Evolutionary conservation across 23 tunicate species (phyloP), one percentile per base, ranked within the genome.

Genomic region (Halocynthia roretzi): DNA sequence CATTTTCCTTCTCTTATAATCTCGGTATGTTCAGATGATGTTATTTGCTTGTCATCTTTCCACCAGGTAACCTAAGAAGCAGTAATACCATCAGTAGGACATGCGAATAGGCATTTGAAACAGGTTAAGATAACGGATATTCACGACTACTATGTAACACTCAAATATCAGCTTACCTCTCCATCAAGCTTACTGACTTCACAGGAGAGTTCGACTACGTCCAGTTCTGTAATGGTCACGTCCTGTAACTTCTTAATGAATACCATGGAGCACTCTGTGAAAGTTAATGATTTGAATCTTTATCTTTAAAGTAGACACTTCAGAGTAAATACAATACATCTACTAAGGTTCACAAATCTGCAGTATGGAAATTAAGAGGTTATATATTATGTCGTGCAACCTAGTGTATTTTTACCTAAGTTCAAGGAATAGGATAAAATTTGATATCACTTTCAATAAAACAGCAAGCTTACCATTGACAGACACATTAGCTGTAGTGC

Each of bases 221-320:
- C 98, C 67, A 83, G 74, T 61, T 93, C 98, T 20, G 93, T 86
- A n/a, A 77, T 76, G 6, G 83, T 80, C 7, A 82, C 84, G 18
- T 91, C 95, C 61, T 82, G 92, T 54, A 93, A 84, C 70, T 83
- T 93, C 76, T 87, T 93, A 31, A 83, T 76, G 71, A 93, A 84
- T 56, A 70, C 54, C 40, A 93, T 53, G 50, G 92, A 85, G 20
- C 84, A 84, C 68, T 93, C 98, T 93, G 70, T 58, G 79, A 61
- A 56, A 53, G 31, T 14, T n/a, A 56, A 56, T 58, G 17, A 58
- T 58, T 14, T 4, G 2, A 58, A 31, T 31, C 44, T 31, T 31
- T 31, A 31, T 31, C 44, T 31, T 31, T 31, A 1, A n/a, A n/a
- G n/a, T 31, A 31, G 44, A 31, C 44, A 31, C 44, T 31, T 31